A percentile compares a stretch with the other conserved stretches of the same genome.
phyloP scores from a whole-genome alignment of 2,797 vertebrate genomes.

The Dipus sagitta region DNA sequence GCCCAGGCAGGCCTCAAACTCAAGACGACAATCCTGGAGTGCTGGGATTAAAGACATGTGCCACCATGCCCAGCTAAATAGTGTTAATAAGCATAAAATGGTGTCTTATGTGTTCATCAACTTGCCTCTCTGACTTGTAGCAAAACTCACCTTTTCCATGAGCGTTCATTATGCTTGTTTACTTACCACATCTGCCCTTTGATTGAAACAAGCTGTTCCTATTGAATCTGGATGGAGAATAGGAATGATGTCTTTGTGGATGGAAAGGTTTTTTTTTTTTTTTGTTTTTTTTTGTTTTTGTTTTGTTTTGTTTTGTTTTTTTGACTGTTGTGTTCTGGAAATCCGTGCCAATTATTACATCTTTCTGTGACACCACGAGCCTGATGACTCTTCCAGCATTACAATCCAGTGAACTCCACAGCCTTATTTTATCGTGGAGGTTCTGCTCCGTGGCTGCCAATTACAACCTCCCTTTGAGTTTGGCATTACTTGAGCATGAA shows the following conservation, averaged over 20 bases:
- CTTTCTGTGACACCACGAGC: not conserved
- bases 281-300: too few relatives aligned
- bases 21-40: too few relatives aligned
- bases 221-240: not conserved
- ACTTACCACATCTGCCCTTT: not conserved
- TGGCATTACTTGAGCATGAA: not conserved
- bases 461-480: constrained; percentile 2
- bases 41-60: too few relatives aligned
- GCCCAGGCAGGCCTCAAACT: too few relatives aligned
- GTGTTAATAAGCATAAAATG: not conserved
- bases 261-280: not conserved
- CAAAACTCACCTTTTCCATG: not conserved
- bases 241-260: not conserved
- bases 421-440: not conserved
- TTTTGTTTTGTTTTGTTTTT: too few relatives aligned
- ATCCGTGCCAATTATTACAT: not conserved
- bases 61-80: too few relatives aligned
- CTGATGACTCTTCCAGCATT: not conserved
- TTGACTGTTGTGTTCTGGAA: not conserved
- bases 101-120: not conserved
- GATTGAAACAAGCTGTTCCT: constrained; percentile 22
- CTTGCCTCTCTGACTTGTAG: not conserved
- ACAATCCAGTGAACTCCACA: constrained; percentile 16
- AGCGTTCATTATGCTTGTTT: not conserved
- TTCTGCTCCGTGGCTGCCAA: not conserved